Base-by-base conservation (phyloP, 2,797 vertebrate genomes). In the Bucorvus abyssinicus region DNA sequence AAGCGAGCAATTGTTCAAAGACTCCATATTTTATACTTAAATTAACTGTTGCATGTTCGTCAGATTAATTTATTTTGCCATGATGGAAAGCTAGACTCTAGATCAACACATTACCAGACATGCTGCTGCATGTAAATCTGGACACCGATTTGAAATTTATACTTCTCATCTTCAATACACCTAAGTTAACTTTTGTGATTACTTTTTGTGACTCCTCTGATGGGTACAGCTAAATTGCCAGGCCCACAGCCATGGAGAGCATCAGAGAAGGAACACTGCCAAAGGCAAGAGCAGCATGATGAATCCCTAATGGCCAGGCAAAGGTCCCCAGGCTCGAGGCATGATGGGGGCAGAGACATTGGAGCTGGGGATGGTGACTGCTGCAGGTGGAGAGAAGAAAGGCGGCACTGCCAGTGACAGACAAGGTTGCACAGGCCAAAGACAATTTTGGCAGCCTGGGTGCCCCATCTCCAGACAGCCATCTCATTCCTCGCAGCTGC, bases 321-420 rank as follows among this genome's bases (percentile, higher is more conserved):
- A 49, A 85, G 15, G 42, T 40, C 22, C 30, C 5, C 1, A 1
- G 24, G 10, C 15, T 69, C 5, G 0, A 18, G 14, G 8, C 22
- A 49, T 1, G 1, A 10, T 2, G 5, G 14, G n/a, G 22, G n/a
- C 22, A 52, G 36, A 75, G n/a, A 47, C 0, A 1, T 7, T 49
- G 44, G 12, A 70, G 3, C 2, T 77, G 26, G 29, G 18, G 12
- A 49, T 1, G 4, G 60, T 1, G 2, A n/a, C 30, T 65, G 26
- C 23, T 61, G 10, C 44, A 14, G 5, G 4, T 40, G 7, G 24
- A 50, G 24, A 53, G 22, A 53, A 42, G 34, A 40, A 74, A 59
- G 9, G 4, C n/a, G 11, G 14, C 61, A 38, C 23, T 65, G 21
- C 26, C 19, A 5, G 12, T 34, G 10, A 6, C 40, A 70, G 10